Conservation (phyloP, 2,113 vertebrate species). For the Colinus virginianus region DNA sequence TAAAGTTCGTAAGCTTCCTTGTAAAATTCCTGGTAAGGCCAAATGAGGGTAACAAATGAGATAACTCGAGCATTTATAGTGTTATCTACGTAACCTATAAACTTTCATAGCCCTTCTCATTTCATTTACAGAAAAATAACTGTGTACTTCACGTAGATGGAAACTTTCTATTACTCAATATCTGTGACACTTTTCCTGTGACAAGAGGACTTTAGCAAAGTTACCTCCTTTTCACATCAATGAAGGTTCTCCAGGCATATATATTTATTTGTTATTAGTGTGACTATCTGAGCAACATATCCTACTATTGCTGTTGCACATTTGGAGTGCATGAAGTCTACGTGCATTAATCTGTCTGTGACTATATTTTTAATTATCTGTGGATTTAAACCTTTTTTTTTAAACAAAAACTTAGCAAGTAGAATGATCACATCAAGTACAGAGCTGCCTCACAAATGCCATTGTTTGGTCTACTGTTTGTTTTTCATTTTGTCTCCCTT, state of each 20-base stretch:
- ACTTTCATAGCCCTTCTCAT: background rate
- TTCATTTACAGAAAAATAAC: background rate
- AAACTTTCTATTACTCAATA: background rate
- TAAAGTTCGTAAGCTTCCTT: background rate
- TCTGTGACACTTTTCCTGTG: background rate
- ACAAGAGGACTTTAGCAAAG: background rate
- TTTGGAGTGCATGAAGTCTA: background rate
- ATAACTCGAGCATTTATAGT: background rate
- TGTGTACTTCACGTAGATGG: background rate
- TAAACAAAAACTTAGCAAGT: background rate
- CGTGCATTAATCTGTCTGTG: background rate
- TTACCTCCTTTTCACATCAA: background rate
- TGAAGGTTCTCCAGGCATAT: background rate
- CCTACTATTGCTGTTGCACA: background rate
- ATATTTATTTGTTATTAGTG: background rate
- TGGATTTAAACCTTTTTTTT: background rate
- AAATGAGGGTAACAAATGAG: background rate
- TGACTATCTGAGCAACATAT: background rate
- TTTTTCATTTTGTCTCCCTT: background rate
- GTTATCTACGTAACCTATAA: background rate
- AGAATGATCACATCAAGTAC: background rate
- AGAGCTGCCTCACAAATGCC: background rate
- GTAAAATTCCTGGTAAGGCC: background rate
- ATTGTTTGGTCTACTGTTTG: background rate
- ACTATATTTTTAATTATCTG: background rate